Evolutionary conservation across 2,797 vertebrate species (phyloP).

Genomic region (Babyrousa celebensis): DNA sequence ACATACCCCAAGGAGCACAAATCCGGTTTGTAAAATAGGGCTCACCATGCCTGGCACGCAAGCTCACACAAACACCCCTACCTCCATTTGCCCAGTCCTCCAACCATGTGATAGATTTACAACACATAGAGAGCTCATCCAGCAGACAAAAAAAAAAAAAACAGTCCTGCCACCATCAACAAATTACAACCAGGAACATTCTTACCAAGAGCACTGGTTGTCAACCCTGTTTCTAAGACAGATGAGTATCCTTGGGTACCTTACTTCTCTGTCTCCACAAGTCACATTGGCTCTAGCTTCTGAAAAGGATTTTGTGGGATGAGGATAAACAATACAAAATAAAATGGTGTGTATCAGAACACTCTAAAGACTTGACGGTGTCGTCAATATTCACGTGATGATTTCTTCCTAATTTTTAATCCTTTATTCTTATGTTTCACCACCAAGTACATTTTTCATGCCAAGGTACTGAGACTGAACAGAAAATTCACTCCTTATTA

Average conservation of each 20-base stretch:
- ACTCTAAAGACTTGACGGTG: not conserved
- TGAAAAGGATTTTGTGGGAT: not conserved
- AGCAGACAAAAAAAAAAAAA: constrained; percentile 17
- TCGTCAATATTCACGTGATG: not conserved
- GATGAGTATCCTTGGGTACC: not conserved
- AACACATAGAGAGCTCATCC: not conserved
- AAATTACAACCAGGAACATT: not conserved
- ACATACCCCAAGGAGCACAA: constrained; percentile 74
- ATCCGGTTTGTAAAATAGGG: constrained; percentile 74
- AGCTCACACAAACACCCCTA: constrained; percentile 56
- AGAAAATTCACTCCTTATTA: not conserved
- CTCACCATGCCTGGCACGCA: constrained; percentile 71
- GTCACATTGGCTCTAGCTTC: not conserved
- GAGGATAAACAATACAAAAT: not conserved
- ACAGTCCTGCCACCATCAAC: not conserved
- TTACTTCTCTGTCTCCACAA: not conserved
- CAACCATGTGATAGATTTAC: not conserved
- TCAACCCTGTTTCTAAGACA: not conserved
- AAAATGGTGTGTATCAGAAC: not conserved
- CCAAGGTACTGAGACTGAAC: not conserved
- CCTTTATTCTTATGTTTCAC: not conserved
- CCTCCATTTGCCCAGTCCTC: not conserved
- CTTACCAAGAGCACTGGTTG: not conserved
- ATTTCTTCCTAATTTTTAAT: not conserved
- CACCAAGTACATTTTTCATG: not conserved